Base-by-base conservation (phyloP, 2,113 vertebrate genomes). In the Neotoma lepida region DNA sequence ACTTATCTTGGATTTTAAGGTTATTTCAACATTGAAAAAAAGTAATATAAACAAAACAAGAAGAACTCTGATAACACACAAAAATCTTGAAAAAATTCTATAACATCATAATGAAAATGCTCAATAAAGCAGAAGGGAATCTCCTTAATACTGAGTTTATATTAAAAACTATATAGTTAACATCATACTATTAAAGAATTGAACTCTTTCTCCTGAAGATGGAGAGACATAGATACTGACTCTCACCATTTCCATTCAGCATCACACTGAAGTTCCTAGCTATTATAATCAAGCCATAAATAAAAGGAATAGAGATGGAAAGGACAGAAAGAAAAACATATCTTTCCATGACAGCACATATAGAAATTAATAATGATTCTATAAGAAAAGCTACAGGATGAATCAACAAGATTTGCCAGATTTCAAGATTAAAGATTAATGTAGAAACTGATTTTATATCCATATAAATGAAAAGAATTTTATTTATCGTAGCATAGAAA, bases 1-100 rank as follows among this genome's bases (percentile, higher is more conserved):
- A 63, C 58, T 61, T 77, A 71, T 39, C 39, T 28, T 44, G 64
- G 35, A 78, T 71, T 63, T 86, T 9, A 76, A 68, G 22, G 5
- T 74, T 92, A n/a, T 80, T 92, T 88, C 80, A 70, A 94, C 41
- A 70, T 9, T 81, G 49, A 63, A 81, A 74, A 95, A 39, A 74
- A 22, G 35, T 8, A 81, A 39, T 81, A 39, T 39, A n/a, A 81
- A 39, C 51, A 81, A 81, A 81, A 26, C 51, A 81, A 56, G n/a
- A 56, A n/a, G 49, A 81, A 58, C 35, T 81, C 51, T 39, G 54
- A 26, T 6, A 56, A 81, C 4, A 81, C 35, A 58, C 35, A 81
- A 58, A 81, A 22, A 39, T 54, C 22, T 58, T 15, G 35, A 56
- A 78, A 80, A n/a, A 4, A 24, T 80, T 80, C 35, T 80, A 10